Conservation (phyloP, 2,888 invertebrate species). For the Thera obeliscata region DNA sequence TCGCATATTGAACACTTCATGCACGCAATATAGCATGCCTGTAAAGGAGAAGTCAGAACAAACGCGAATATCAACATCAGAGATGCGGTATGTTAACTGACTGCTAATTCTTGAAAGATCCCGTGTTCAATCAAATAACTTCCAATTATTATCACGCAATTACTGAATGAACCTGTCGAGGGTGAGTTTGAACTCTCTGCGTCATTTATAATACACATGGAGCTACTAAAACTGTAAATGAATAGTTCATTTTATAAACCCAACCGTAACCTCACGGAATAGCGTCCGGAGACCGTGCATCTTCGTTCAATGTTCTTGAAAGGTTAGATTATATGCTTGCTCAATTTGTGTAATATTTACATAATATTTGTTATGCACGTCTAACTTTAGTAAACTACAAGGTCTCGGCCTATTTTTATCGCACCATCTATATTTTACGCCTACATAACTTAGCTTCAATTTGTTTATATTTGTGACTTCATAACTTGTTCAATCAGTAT, state of each 20-base stretch:
- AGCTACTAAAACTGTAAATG: background rate
- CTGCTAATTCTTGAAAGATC: background rate
- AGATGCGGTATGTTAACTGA: background rate
- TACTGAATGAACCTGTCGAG: background rate
- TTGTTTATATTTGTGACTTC: background rate
- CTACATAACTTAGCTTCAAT: slow-evolving; percentile 20
- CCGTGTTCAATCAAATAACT: background rate
- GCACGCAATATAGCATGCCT: slow-evolving; percentile 69
- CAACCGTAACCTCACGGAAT: slow-evolving; percentile 12
- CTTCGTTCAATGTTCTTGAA: slow-evolving; percentile 23
- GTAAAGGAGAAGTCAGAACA: slow-evolving; percentile 33
- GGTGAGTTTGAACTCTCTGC: background rate
- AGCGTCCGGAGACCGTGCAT: slow-evolving; percentile 19
- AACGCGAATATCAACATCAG: slow-evolving; percentile 14
- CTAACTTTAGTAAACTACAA: slow-evolving; percentile 38
- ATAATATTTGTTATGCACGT: slow-evolving; percentile 42
- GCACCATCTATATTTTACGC: slow-evolving; percentile 28
- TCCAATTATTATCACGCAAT: background rate
- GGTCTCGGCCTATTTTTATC: slow-evolving; percentile 38
- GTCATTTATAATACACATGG: background rate
- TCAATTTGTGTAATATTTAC: slow-evolving; percentile 39
- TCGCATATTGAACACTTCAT: slow-evolving; percentile 52
- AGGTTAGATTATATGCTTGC: slow-evolving; percentile 33
- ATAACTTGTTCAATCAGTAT: background rate
- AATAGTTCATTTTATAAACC: slow-evolving; percentile 9